phyloP scores from a whole-genome alignment of 2,113 vertebrate genomes.

The Aegithalos caudatus region DNA sequence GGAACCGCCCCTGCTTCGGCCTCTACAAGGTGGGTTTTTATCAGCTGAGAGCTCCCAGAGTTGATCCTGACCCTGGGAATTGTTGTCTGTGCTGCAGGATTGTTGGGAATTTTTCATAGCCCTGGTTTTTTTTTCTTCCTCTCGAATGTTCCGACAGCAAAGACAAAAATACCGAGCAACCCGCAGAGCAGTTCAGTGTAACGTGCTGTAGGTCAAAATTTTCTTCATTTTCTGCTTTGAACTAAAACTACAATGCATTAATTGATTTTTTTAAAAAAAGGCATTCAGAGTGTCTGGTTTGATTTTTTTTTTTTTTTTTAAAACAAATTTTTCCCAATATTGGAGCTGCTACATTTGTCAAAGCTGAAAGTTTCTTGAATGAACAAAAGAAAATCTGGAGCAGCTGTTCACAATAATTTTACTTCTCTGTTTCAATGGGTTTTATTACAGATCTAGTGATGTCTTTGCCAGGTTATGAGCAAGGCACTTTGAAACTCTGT shows the following conservation, averaged over 20 bases:
- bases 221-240: not conserved
- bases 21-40: conserved; percentile 80
- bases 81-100: not conserved
- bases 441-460: not conserved
- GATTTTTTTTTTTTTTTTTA: not conserved
- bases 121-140: not conserved
- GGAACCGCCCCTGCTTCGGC: conserved; percentile 78
- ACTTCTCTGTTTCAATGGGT: not conserved
- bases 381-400: not conserved
- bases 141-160: not conserved
- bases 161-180: not conserved
- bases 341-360: not conserved
- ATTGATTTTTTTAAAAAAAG: not conserved
- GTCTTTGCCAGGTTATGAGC: not conserved
- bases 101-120: not conserved
- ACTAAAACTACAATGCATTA: not conserved
- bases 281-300: not conserved
- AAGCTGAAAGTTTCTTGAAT: not conserved
- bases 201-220: not conserved
- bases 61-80: rapidly evolving
- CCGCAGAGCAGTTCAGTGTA: not conserved
- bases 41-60: rapidly evolving
- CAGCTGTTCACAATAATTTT: not conserved
- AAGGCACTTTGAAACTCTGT: not conserved
- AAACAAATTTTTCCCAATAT: not conserved